These are phyloP conservation scores for Cloeon dipterum DNA, from an alignment of 2,888 invertebrate genomes.

Conservation along the genomic window DNA sequence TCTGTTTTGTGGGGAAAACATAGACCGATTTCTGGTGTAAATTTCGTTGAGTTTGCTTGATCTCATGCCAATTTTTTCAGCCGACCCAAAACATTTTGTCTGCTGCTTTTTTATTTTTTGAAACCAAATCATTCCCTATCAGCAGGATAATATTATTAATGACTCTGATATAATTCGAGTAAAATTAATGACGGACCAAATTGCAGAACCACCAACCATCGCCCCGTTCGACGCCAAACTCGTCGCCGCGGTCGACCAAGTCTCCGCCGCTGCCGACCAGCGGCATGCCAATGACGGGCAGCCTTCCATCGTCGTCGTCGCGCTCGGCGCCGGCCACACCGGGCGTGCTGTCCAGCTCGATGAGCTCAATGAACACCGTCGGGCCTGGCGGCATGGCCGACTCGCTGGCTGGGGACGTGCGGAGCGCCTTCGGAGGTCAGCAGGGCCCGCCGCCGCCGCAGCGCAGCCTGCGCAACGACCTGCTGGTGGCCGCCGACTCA, in stretches of 20 bases:
- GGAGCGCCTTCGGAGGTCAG: constrained; percentile 16
- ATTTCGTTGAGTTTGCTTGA: too few species aligned
- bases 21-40: too few species aligned
- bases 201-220: constrained; percentile 60
- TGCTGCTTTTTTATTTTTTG: too few species aligned
- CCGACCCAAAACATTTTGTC: too few species aligned
- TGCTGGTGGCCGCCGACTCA: constrained; percentile 87
- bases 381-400: constrained; percentile 17
- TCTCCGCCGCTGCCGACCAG: constrained; percentile 46
- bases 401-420: constrained; percentile 29
- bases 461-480: constrained; percentile 56
- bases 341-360: constrained; percentile 7
- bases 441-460: constrained; percentile 12
- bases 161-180: too few species aligned
- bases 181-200: too few species aligned
- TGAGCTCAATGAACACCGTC: background rate
- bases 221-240: constrained; percentile 68
- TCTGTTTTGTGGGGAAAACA: too few species aligned
- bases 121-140: too few species aligned
- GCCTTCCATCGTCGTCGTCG: constrained; percentile 11
- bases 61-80: too few species aligned
- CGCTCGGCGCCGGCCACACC: constrained; percentile 13
- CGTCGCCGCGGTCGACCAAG: constrained; percentile 66
- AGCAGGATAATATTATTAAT: too few species aligned
- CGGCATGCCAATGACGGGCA: constrained; percentile 21